Evolutionary conservation across 2,888 invertebrate genomes (phyloP).

Genomic region (Xylota sylvarum): DNA sequence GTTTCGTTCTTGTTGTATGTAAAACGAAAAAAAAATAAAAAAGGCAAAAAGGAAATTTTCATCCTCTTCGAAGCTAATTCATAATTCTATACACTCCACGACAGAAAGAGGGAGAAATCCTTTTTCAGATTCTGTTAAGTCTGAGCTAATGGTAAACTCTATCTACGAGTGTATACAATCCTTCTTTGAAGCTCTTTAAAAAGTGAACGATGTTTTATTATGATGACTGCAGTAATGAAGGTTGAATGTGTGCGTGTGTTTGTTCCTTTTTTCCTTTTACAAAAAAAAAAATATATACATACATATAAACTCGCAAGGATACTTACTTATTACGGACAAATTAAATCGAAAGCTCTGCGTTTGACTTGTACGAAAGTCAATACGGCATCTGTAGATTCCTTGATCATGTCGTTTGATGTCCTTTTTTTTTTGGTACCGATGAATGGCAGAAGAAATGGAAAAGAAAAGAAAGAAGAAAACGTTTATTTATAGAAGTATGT

Average conservation of each 20-base stretch:
- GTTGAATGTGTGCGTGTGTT: background rate
- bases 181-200: slow-evolving; percentile 5
- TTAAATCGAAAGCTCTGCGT: slow-evolving; percentile 95
- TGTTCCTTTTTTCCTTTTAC: background rate
- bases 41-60: background rate
- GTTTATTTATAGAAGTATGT: background rate
- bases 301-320: slow-evolving; percentile 66
- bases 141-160: background rate
- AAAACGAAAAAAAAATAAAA: no score
- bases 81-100: background rate
- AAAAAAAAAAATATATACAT: background rate
- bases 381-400: slow-evolving; percentile 94
- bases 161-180: background rate
- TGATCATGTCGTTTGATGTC: slow-evolving; percentile 95
- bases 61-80: slow-evolving; percentile 24
- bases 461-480: slow-evolving; percentile 26
- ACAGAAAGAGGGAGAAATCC: background rate
- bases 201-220: slow-evolving; percentile 1
- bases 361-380: slow-evolving; percentile 95
- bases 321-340: slow-evolving; percentile 95
- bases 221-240: slow-evolving; percentile 16
- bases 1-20: background rate
- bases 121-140: background rate
- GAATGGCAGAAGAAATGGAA: slow-evolving; percentile 10
- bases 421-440: slow-evolving; percentile 79